Percentiles rank a stretch among this genome's conserved stretches.
Evolutionary conservation across 2,797 vertebrate genomes (phyloP).

Genomic region (Naso thynnoides): DNA sequence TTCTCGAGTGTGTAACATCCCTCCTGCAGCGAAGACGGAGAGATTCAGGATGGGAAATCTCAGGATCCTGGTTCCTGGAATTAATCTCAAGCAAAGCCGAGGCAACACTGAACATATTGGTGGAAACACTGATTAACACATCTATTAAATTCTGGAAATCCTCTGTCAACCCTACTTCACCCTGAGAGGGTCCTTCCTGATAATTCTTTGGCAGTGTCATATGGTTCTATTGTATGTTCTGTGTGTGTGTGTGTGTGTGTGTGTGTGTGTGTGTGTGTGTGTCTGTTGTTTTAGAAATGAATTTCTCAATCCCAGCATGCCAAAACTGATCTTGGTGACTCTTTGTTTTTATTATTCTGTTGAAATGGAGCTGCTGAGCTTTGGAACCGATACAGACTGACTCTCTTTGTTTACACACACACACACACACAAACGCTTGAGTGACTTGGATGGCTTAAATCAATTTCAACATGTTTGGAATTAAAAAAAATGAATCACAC

Average conservation of each 20-base stretch:
- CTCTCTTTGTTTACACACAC: slow-evolving; percentile 51
- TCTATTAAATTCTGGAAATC: slow-evolving; percentile 36
- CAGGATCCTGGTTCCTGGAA: slow-evolving; percentile 39
- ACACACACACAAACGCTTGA: not conserved
- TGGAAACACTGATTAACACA: slow-evolving; percentile 38
- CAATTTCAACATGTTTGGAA: slow-evolving; percentile 58
- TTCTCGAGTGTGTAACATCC: slow-evolving; percentile 7
- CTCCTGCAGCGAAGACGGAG: not conserved
- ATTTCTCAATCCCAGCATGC: slow-evolving; percentile 44
- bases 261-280: slow-evolving; percentile 22
- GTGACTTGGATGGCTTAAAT: slow-evolving; percentile 41
- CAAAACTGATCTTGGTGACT: slow-evolving; percentile 49
- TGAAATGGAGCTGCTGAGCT: slow-evolving; percentile 60
- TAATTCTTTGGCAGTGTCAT: slow-evolving; percentile 30
- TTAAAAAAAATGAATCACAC: slow-evolving; percentile 46
- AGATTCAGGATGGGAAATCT: slow-evolving; percentile 36
- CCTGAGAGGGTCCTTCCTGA: slow-evolving; percentile 16
- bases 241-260: slow-evolving; percentile 19
- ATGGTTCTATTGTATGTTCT: not conserved
- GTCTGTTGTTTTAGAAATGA: slow-evolving; percentile 3
- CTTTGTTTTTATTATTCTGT: slow-evolving; percentile 45
- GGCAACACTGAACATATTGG: slow-evolving; percentile 12
- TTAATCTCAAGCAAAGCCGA: slow-evolving; percentile 25
- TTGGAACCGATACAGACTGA: slow-evolving; percentile 54
- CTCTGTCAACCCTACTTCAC: slow-evolving; percentile 23